Evolutionary conservation across 1,140 invertebrate genomes (phyloP).

Genomic region (Drosophila malerkotliana): DNA sequence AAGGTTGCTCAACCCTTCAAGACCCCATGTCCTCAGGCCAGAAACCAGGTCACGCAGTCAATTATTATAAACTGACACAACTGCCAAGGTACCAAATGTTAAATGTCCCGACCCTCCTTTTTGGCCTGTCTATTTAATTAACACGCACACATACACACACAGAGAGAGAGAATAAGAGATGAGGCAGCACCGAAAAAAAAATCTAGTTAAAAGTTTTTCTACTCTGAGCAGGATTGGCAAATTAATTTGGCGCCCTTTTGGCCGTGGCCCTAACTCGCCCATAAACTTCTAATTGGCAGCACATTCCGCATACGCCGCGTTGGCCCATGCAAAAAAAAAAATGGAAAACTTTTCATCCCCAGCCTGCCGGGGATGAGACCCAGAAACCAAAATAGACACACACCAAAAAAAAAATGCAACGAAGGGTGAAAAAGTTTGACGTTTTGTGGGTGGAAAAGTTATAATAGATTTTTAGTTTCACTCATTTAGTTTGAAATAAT

Average conservation of each 20-base stretch:
- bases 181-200: conserved; percentile 25
- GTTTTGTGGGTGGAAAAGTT: conserved; percentile 67
- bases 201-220: conserved; percentile 63
- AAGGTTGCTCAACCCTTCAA: conserved; percentile 35
- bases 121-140: conserved; percentile 65
- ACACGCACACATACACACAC: conserved; percentile 60
- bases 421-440: conserved; percentile 54
- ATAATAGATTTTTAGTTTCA: conserved; percentile 79
- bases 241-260: conserved; percentile 65
- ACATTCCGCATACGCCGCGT: conserved; percentile 72
- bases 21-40: neutral
- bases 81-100: conserved; percentile 53
- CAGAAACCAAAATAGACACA: neutral
- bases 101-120: conserved; percentile 9
- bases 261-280: conserved; percentile 46
- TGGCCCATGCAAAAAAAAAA: conserved; percentile 37
- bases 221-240: conserved; percentile 23
- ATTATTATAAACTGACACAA: conserved; percentile 74
- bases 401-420: neutral
- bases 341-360: conserved; percentile 31
- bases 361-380: conserved; percentile 18
- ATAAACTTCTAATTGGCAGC: conserved; percentile 81
- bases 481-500: conserved; percentile 58
- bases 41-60: conserved; percentile 52
- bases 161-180: too few relatives aligned